Evolutionary conservation across 2,113 vertebrate genomes (phyloP).

Genomic region (Hiodon alosoides): DNA sequence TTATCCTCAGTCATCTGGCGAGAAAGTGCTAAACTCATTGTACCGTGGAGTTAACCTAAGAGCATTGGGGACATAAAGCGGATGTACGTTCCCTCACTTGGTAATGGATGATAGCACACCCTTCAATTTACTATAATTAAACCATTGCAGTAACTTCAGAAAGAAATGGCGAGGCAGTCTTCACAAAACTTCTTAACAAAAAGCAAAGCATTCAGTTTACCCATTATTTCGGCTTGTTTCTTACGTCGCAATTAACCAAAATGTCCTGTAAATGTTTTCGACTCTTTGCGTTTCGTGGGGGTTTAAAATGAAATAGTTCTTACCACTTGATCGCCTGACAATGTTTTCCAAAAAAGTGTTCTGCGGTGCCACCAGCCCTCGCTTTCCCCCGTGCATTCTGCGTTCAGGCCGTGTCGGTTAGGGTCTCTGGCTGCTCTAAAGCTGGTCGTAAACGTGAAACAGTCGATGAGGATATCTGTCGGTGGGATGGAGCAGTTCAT

Average conservation of each 20-base stretch:
- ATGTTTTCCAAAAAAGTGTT: slow-evolving; percentile 98
- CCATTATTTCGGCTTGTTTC: not conserved
- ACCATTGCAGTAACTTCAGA: slow-evolving; percentile 11
- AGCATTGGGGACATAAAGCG: too few species aligned
- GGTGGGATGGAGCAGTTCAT: slow-evolving; percentile 72
- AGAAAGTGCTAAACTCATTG: not conserved
- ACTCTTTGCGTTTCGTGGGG: not conserved
- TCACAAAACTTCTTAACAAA: not conserved
- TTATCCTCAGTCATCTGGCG: not conserved
- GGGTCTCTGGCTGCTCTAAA: slow-evolving; percentile 54
- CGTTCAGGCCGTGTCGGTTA: slow-evolving; percentile 60
- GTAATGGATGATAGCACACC: not conserved
- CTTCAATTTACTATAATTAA: not conserved
- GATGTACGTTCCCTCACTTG: not conserved
- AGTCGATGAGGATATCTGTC: slow-evolving; percentile 62
- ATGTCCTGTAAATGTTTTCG: not conserved
- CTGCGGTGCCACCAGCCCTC: slow-evolving; percentile 97
- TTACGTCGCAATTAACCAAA: not conserved
- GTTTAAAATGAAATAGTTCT: slow-evolving; percentile 48
- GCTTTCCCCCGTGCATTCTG: slow-evolving; percentile 98
- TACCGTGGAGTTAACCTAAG: too few species aligned
- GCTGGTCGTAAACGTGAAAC: slow-evolving; percentile 50
- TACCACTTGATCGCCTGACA: slow-evolving; percentile 93
- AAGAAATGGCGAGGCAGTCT: not conserved
- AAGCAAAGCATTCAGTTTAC: not conserved